Percentiles rank a stretch among this genome's conserved stretches.
Evolutionary conservation across 2,113 vertebrate genomes (phyloP).

Genomic region (Protomyctophum bolini): DNA sequence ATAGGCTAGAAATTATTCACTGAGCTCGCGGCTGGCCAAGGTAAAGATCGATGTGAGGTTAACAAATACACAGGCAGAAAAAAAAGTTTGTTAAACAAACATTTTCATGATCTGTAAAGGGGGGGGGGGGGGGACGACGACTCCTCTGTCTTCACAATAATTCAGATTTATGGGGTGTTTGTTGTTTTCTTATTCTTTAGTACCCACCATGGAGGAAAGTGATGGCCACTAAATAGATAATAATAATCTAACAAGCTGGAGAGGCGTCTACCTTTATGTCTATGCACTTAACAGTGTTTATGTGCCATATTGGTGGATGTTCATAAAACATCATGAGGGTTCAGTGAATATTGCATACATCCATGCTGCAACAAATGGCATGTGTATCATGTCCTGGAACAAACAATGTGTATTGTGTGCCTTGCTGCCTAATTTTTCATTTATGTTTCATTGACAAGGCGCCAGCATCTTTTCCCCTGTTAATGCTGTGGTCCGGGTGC

Average conservation of each 20-base stretch:
- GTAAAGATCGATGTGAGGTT: slow-evolving; percentile 68
- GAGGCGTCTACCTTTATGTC: neutral
- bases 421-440: slow-evolving; percentile 5
- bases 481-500: neutral
- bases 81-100: slow-evolving; percentile 21
- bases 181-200: slow-evolving; percentile 9
- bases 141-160: neutral
- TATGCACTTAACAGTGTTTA: slow-evolving; percentile 27
- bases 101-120: slow-evolving; percentile 18
- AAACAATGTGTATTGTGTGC: neutral
- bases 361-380: too few species aligned
- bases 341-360: slow-evolving; percentile 34
- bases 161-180: slow-evolving; percentile 18
- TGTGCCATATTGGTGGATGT: slow-evolving; percentile 41
- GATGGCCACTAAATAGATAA: neutral
- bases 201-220: neutral
- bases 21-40: slow-evolving; percentile 44
- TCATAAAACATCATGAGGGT: slow-evolving; percentile 50
- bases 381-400: slow-evolving; percentile 19
- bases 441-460: neutral
- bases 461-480: neutral
- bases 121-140: too few species aligned
- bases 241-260: neutral
- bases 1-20: slow-evolving; percentile 31
- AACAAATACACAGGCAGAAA: slow-evolving; percentile 60